These are phyloP conservation scores for Napeogenes inachia DNA, from an alignment of 2,888 invertebrate species.

Conservation along the genomic window DNA sequence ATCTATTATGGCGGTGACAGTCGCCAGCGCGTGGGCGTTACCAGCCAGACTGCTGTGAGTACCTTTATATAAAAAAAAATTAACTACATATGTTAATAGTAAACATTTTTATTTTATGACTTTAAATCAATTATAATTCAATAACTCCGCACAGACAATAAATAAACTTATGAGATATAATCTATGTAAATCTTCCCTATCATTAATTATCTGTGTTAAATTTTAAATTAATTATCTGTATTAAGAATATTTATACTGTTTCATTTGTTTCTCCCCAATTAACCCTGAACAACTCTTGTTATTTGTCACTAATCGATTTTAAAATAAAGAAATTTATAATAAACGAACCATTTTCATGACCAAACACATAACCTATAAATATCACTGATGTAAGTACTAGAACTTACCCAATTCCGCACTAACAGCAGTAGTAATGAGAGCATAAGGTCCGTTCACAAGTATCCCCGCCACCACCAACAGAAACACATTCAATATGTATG, in stretches of 20 bases:
- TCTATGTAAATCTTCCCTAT: no score
- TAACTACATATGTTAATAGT: background rate
- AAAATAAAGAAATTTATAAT: no score
- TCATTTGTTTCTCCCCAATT: no score
- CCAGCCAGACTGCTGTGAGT: conserved; percentile 90
- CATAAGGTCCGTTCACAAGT: conserved; percentile 96
- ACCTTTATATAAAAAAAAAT: conserved; percentile 55
- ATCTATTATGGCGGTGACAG: conserved; percentile 98
- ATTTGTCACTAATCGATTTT: no score
- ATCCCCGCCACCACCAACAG: conserved; percentile 86
- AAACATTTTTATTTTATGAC: background rate
- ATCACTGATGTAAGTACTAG: no score
- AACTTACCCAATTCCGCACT: conserved; percentile 88
- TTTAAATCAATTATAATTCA: background rate
- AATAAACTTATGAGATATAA: no score
- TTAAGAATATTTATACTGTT: no score
- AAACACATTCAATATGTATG: conserved; percentile 78
- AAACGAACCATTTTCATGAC: background rate
- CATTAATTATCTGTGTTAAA: no score
- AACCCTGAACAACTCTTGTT: no score
- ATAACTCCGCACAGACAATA: no score
- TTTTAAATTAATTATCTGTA: no score
- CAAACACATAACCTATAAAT: no score
- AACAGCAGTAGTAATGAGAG: conserved; percentile 96
- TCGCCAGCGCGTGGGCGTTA: conserved; percentile 92